Evolutionary conservation across 2,888 invertebrate genomes (phyloP).

Genomic region (Phyllotreta cruciferae): DNA sequence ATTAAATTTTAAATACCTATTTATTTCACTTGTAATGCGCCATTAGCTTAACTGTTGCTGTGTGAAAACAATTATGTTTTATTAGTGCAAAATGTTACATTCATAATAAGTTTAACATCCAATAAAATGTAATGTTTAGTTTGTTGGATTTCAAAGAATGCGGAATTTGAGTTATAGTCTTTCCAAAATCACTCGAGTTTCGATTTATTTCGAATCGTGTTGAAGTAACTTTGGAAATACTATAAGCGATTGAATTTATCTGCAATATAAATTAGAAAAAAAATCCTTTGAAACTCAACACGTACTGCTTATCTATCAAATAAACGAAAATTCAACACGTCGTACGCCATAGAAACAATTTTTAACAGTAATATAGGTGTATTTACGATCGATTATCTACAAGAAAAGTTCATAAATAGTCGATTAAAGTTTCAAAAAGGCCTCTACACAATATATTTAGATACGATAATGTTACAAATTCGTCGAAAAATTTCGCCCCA

Average conservation of each 20-base stretch:
- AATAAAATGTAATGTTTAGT: slow-evolving; percentile 16
- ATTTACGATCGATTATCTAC: slow-evolving; percentile 27
- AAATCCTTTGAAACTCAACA: slow-evolving; percentile 12
- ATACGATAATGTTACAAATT: slow-evolving; percentile 31
- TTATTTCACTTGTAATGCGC: slow-evolving; percentile 16
- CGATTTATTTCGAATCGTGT: too few species aligned
- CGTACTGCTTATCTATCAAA: slow-evolving; percentile 4
- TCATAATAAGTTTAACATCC: slow-evolving; percentile 21
- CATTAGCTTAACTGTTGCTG: slow-evolving; percentile 19
- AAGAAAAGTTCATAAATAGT: slow-evolving; percentile 26
- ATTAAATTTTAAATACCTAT: slow-evolving; percentile 34
- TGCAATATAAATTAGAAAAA: too few species aligned
- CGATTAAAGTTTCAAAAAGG: slow-evolving; percentile 34
- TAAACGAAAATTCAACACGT: slow-evolving; percentile 19
- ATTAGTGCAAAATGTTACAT: slow-evolving; percentile 20
- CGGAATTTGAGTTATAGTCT: too few species aligned
- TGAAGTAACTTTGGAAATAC: too few species aligned
- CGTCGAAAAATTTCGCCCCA: slow-evolving; percentile 35
- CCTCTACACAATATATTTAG: slow-evolving; percentile 39
- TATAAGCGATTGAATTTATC: too few species aligned
- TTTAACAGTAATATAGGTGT: slow-evolving; percentile 25
- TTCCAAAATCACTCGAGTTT: too few species aligned
- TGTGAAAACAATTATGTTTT: slow-evolving; percentile 18
- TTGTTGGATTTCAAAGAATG: slow-evolving; percentile 4
- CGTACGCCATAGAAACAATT: slow-evolving; percentile 14